Conservation (phyloP, 2,797 vertebrate species). For the Lophotriccus pileatus region DNA sequence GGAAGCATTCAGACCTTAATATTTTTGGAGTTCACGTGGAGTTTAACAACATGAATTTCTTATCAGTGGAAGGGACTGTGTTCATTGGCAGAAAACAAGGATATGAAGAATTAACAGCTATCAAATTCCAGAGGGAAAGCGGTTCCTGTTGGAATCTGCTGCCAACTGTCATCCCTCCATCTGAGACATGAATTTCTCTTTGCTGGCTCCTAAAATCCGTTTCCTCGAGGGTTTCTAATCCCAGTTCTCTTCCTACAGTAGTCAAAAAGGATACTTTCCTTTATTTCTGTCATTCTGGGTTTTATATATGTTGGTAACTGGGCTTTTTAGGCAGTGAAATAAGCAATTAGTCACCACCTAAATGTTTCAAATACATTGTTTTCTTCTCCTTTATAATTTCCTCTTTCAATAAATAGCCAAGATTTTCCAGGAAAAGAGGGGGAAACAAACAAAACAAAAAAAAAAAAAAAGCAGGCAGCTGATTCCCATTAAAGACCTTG, state of each 20-base stretch:
- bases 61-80: slow-evolving; percentile 61
- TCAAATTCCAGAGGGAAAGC: slow-evolving; percentile 65
- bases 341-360: neutral
- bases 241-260: neutral
- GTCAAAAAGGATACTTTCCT: neutral
- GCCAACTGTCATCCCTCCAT: slow-evolving; percentile 44
- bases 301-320: neutral
- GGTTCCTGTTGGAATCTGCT: slow-evolving; percentile 19
- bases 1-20: slow-evolving; percentile 69
- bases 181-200: slow-evolving; percentile 27
- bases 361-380: neutral
- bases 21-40: slow-evolving; percentile 77
- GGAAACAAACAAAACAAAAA: too few relatives aligned
- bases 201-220: neutral
- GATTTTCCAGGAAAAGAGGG: neutral
- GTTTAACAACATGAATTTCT: slow-evolving; percentile 78
- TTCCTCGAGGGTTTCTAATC: neutral
- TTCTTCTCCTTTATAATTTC: neutral
- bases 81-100: slow-evolving; percentile 50
- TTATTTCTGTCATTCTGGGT: neutral
- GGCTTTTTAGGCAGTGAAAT: neutral
- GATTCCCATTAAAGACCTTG: slow-evolving; percentile 26
- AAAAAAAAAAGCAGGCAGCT: neutral
- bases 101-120: slow-evolving; percentile 73
- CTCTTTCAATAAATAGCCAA: neutral